phyloP scores from a whole-genome alignment of 1,140 invertebrate genomes.

The Panulirus ornatus region DNA sequence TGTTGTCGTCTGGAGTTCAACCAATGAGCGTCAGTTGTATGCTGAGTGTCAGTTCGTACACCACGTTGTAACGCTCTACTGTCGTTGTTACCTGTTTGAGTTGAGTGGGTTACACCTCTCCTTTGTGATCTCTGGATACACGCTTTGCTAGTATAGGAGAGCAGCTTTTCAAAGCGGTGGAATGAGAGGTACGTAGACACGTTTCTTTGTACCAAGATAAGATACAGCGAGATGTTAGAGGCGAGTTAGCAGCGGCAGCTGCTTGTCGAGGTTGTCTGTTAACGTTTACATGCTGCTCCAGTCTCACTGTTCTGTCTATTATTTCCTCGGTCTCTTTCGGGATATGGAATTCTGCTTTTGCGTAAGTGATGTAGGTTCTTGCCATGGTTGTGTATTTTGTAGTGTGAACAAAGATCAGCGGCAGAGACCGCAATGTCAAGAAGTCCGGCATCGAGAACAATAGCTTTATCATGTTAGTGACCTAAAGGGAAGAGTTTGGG shows the following conservation, averaged over 20 bases:
- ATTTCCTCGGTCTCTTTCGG: not conserved
- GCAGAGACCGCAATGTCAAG: no score
- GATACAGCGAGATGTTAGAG: not conserved
- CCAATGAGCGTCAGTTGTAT: constrained; percentile 60
- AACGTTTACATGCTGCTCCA: no score
- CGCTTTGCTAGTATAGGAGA: not conserved
- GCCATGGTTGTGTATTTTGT: no score
- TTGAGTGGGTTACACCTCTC: constrained; percentile 2
- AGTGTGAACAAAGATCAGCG: no score
- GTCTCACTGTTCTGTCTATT: no score
- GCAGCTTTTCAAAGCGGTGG: not conserved
- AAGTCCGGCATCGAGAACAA: no score
- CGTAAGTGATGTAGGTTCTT: no score
- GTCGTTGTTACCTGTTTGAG: not conserved
- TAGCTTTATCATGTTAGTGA: no score
- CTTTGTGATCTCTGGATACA: constrained; percentile 9
- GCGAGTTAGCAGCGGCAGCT: no score
- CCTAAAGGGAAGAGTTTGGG: no score
- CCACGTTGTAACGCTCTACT: not conserved
- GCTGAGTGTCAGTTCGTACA: not conserved
- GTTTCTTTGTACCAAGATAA: not conserved
- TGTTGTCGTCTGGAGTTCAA: constrained; percentile 48
- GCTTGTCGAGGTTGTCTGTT: no score
- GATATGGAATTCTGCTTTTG: no score
- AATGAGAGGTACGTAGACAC: not conserved